Percentiles rank a stretch among this genome's conserved stretches.
phyloP scores from a whole-genome alignment of 1,140 invertebrate species.

The Procambarus virginalis region DNA sequence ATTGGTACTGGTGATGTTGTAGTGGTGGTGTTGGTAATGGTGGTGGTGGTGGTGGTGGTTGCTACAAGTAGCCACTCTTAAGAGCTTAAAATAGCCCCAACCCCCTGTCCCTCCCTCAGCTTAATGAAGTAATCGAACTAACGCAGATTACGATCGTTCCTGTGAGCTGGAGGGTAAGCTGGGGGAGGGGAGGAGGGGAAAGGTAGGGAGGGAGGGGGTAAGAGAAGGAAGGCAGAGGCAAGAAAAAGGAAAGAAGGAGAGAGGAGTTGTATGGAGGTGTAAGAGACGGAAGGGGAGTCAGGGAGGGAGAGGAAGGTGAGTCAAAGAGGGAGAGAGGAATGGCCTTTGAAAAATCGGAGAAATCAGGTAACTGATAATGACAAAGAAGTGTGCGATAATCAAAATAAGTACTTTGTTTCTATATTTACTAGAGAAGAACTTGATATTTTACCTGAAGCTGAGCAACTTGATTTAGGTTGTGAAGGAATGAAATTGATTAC shows the following conservation, averaged over 20 bases:
- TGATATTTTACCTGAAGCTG: too few relatives aligned
- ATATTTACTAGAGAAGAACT: too few relatives aligned
- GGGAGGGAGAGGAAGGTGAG: neutral
- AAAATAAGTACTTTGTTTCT: too few relatives aligned
- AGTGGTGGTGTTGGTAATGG: too few relatives aligned
- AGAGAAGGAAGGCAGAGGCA: neutral
- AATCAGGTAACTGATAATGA: neutral
- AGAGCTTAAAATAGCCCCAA: neutral
- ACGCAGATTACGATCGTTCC: neutral
- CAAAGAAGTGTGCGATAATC: neutral
- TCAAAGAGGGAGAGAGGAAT: neutral
- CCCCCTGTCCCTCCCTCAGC: neutral
- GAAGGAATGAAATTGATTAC: too few relatives aligned
- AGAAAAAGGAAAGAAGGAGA: neutral
- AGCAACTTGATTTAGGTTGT: too few relatives aligned
- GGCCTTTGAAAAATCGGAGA: neutral
- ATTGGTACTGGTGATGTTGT: too few relatives aligned
- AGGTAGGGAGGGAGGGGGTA: neutral
- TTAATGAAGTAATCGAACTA: conserved; percentile 6
- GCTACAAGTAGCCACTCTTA: too few relatives aligned
- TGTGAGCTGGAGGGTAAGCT: neutral
- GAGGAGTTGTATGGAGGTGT: neutral
- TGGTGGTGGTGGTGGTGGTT: too few relatives aligned
- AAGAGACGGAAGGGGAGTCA: too few relatives aligned
- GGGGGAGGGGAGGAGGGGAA: neutral